These are phyloP conservation scores for Macrotis lagotis DNA, from an alignment of 2,113 vertebrate species.

Conservation along the genomic window DNA sequence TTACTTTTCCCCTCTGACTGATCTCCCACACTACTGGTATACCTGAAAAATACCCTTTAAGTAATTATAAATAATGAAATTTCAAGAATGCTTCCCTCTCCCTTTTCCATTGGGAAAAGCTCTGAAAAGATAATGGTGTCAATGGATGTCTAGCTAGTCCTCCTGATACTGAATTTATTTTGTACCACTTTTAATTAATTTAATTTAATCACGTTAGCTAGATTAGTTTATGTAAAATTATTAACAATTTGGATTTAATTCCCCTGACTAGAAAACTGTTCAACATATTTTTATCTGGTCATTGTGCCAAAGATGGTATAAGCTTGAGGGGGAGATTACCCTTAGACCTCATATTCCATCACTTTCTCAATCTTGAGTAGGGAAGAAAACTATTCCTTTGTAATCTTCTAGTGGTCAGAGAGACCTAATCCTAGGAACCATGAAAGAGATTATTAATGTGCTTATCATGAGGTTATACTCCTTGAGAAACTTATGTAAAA, in stretches of 20 bases:
- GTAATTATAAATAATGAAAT: conserved; percentile 52
- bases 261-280: conserved; percentile 34
- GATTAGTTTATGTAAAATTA: conserved; percentile 43
- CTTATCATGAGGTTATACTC: not conserved
- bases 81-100: conserved; percentile 25
- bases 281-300: conserved; percentile 51
- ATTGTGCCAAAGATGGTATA: conserved; percentile 57
- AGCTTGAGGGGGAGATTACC: conserved; percentile 34
- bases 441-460: conserved; percentile 19
- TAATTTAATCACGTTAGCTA: conserved; percentile 53
- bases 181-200: conserved; percentile 58
- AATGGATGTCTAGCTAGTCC: conserved; percentile 20
- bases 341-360: conserved; percentile 44
- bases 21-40: not conserved
- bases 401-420: not conserved
- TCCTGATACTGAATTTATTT: conserved; percentile 38
- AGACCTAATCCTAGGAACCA: not conserved
- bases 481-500: not conserved
- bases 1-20: conserved; percentile 34
- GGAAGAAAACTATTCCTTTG: not conserved
- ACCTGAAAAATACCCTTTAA: conserved; percentile 41
- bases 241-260: conserved; percentile 23
- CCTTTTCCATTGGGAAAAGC: conserved; percentile 37
- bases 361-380: conserved; percentile 28
- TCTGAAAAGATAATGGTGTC: not conserved